Percentiles rank a stretch among this genome's conserved stretches.
phyloP scores from a whole-genome alignment of 2,888 invertebrate species.

The Eubasilissa splendida region DNA sequence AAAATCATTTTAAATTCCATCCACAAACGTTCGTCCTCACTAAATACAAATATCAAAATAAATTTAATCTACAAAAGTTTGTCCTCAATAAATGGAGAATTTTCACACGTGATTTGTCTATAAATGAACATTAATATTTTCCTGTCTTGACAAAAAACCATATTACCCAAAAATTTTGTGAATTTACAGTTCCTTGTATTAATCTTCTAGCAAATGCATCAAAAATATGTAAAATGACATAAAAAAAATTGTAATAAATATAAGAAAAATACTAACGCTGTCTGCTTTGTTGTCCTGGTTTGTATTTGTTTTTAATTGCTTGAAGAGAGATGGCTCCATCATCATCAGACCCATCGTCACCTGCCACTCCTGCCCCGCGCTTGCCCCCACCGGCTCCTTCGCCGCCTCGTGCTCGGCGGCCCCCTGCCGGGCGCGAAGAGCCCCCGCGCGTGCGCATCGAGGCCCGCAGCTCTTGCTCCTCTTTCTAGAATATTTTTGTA shows the following conservation, averaged over 20 bases:
- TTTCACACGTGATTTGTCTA: too few relatives aligned
- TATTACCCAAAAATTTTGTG: too few relatives aligned
- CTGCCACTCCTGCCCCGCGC: conserved; percentile 70
- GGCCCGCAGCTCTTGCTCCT: conserved; percentile 95
- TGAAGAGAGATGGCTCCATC: conserved; percentile 93
- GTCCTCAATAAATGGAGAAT: too few relatives aligned
- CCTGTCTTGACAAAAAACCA: too few relatives aligned
- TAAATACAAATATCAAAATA: too few relatives aligned
- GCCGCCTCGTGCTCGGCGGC: conserved; percentile 64
- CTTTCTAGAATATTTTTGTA: conserved; percentile 77
- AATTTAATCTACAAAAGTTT: too few relatives aligned
- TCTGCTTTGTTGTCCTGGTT: conserved; percentile 76
- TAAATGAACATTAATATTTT: too few relatives aligned
- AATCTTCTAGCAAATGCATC: neutral
- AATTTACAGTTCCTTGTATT: too few relatives aligned
- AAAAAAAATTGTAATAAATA: too few relatives aligned
- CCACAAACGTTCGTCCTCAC: too few relatives aligned
- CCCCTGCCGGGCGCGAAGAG: conserved; percentile 65
- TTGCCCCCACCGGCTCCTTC: conserved; percentile 63
- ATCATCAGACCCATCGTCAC: conserved; percentile 93
- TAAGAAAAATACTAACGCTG: conserved; percentile 49
- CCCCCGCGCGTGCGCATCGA: conserved; percentile 79
- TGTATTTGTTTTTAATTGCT: conserved; percentile 96
- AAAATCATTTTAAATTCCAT: neutral
- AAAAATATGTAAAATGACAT: neutral